A percentile compares a stretch with the other conserved stretches of the same genome.
Conservation (phyloP, 2,797 vertebrate species). For the Potorous gilbertii region DNA sequence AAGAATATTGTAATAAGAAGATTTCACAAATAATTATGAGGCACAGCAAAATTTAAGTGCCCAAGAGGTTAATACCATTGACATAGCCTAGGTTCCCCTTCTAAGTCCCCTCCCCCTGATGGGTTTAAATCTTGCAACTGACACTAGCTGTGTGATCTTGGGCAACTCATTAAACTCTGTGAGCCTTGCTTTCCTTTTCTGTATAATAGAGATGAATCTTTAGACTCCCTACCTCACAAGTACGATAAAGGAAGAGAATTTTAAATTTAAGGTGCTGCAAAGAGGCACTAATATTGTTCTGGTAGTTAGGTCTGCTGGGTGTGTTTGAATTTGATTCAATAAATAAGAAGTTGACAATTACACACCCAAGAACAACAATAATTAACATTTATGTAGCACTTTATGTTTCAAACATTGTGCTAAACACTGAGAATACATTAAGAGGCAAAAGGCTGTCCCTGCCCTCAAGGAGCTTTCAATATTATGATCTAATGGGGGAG, state of each 20-base stretch:
- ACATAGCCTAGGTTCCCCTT: too few relatives aligned
- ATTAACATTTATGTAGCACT: too few relatives aligned
- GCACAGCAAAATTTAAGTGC: background rate
- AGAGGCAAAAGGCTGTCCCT: too few relatives aligned
- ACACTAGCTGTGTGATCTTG: background rate
- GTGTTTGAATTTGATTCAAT: background rate
- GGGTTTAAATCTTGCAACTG: background rate
- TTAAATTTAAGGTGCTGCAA: background rate
- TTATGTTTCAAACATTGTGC: too few relatives aligned
- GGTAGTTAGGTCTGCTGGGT: background rate
- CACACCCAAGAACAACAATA: too few relatives aligned
- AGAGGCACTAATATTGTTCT: background rate
- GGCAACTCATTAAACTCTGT: background rate
- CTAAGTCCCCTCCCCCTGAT: background rate
- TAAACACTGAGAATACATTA: too few relatives aligned
- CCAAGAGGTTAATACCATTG: background rate
- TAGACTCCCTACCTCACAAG: too few relatives aligned
- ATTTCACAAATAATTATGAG: background rate
- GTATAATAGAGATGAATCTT: too few relatives aligned
- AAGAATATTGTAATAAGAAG: background rate
- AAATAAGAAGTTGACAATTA: background rate
- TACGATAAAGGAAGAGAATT: background rate
- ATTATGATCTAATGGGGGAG: too few relatives aligned
- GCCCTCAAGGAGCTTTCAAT: too few relatives aligned
- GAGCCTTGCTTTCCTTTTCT: background rate